A percentile compares a stretch with the other conserved stretches of the same genome.
phyloP scores from a whole-genome alignment of 2,888 invertebrate species.

The Bombyx huttoni region DNA sequence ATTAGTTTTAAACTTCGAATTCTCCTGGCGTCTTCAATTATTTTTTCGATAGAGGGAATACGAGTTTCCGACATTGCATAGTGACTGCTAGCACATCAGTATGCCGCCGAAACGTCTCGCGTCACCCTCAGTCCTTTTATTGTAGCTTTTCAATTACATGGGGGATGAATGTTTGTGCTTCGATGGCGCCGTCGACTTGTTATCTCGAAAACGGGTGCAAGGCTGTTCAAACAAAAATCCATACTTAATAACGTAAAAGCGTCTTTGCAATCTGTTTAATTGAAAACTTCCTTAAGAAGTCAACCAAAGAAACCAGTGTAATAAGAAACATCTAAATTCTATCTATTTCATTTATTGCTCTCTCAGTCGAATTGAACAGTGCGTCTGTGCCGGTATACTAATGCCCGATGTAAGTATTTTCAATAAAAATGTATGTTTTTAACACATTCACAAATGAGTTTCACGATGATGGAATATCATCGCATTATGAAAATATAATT shows the following conservation, averaged over 20 bases:
- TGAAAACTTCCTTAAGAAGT: too few relatives aligned
- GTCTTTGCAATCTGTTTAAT: not conserved
- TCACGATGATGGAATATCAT: too few relatives aligned
- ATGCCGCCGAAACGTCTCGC: slow-evolving; percentile 26
- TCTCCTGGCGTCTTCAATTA: not conserved
- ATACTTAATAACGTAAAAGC: not conserved
- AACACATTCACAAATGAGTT: too few relatives aligned
- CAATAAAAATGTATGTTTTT: too few relatives aligned
- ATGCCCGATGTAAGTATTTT: too few relatives aligned
- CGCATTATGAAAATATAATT: too few relatives aligned
- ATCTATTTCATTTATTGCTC: too few relatives aligned
- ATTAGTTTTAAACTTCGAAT: slow-evolving; percentile 1
- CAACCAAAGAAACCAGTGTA: too few relatives aligned
- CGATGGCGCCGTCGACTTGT: slow-evolving; percentile 21
- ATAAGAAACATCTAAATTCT: too few relatives aligned
- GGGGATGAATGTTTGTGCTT: slow-evolving; percentile 37
- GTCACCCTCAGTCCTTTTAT: slow-evolving; percentile 42
- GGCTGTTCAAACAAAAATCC: slow-evolving; percentile 29
- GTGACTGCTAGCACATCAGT: slow-evolving; percentile 15
- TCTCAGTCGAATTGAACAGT: too few relatives aligned
- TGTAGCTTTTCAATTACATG: slow-evolving; percentile 53
- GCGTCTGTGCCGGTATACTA: too few relatives aligned
- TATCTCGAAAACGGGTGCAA: slow-evolving; percentile 32
- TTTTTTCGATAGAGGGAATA: not conserved
- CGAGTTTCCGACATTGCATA: not conserved